phyloP scores from a whole-genome alignment of 2,113 vertebrate genomes.

The Rhagologus leucostigma region DNA sequence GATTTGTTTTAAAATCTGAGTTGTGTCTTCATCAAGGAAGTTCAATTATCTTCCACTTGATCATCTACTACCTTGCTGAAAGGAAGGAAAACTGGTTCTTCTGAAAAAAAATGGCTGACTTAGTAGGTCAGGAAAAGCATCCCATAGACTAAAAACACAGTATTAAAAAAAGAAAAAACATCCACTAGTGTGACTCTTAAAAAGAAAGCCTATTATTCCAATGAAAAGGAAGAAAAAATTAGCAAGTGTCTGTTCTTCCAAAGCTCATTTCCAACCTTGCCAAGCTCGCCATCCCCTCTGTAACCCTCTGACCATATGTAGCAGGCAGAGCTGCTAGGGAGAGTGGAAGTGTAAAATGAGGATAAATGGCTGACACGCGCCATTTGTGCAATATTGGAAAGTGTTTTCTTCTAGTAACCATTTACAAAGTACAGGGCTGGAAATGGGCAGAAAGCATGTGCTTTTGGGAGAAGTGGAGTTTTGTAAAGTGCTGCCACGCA shows the following conservation, averaged over 20 bases:
- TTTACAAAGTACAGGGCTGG: neutral
- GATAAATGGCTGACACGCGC: neutral
- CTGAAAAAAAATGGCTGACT: neutral
- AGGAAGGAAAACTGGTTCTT: neutral
- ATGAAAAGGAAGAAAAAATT: neutral
- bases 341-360: neutral
- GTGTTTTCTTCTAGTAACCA: neutral
- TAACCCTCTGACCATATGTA: fast-evolving
- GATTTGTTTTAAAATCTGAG: neutral
- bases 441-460: neutral
- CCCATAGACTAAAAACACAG: neutral
- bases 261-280: neutral
- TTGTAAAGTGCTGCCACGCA: neutral
- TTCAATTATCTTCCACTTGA: neutral
- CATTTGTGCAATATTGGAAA: neutral
- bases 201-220: neutral
- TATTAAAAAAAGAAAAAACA: neutral
- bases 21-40: neutral
- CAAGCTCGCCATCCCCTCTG: fast-evolving
- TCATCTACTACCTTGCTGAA: neutral
- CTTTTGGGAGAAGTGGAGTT: neutral
- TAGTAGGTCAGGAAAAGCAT: neutral
- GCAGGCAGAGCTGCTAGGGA: neutral
- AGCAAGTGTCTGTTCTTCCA: neutral
- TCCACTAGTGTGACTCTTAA: neutral